Evolutionary conservation across 2,888 invertebrate genomes (phyloP).

Genomic region (Meliscaeva auricollis): DNA sequence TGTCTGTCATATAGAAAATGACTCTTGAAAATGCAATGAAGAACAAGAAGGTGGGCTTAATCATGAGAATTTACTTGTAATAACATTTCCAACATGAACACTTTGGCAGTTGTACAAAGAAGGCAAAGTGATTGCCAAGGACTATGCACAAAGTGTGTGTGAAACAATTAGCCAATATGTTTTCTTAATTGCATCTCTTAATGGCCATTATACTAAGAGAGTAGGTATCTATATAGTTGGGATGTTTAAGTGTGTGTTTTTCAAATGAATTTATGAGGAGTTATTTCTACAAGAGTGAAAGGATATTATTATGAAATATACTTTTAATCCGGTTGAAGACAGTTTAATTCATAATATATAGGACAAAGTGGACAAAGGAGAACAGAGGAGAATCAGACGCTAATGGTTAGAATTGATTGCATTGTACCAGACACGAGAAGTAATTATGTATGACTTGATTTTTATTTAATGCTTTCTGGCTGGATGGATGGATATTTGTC

Average conservation of each 20-base stretch:
- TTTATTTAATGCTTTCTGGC: constrained; percentile 30
- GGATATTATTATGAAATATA: constrained; percentile 28
- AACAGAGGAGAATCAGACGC: not conserved
- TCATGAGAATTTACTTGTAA: constrained; percentile 74
- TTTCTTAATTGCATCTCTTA: constrained; percentile 73
- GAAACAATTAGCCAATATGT: constrained; percentile 75
- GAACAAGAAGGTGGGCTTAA: constrained; percentile 67
- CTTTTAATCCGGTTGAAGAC: constrained; percentile 26
- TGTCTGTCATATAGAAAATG: constrained; percentile 21
- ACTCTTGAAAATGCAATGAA: constrained; percentile 1
- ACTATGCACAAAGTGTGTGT: constrained; percentile 44
- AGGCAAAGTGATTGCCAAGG: constrained; percentile 68
- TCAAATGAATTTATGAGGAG: constrained; percentile 36
- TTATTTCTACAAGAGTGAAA: constrained; percentile 3
- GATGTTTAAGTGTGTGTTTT: constrained; percentile 56
- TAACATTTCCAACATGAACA: constrained; percentile 75
- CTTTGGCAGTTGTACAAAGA: constrained; percentile 46
- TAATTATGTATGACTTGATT: constrained; percentile 39
- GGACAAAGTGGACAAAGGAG: not conserved
- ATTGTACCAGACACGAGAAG: constrained; percentile 29
- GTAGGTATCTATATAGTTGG: not conserved
- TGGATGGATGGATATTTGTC: not conserved
- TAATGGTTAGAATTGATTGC: constrained; percentile 58
- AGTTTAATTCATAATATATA: constrained; percentile 24
- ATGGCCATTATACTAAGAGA: constrained; percentile 52